Base-by-base conservation (phyloP, 2,113 vertebrate genomes). In the Hippocampus comes region DNA sequence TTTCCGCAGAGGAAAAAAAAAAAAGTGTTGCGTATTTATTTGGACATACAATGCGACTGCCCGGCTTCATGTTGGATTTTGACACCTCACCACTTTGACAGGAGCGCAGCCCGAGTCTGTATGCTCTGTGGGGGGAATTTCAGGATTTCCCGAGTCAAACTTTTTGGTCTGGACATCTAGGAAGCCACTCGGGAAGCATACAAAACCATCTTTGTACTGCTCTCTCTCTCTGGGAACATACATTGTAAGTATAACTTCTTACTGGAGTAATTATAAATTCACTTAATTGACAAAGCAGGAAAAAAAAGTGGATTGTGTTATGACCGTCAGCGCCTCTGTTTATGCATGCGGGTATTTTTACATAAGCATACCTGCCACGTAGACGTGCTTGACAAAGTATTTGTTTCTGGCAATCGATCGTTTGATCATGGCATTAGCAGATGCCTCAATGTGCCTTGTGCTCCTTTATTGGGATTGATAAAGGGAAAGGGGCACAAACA, bases 21-120 rank as follows among this genome's bases (percentile, higher is more conserved):
- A 68, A 38, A 48, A 68, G 9, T 64, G 42, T 17, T 53, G 34
- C 65, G 71, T 70, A 70, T 69, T 59, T 74, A 21, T 56, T 48
- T 77, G 88, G 91, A 88, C 84, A 75, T 85, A 93, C 77, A 87
- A 93, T 93, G 91, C 90, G 78, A 64, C 78, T 80, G 82, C 78
- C 82, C 84, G 82, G 42, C 51, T 75, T 67, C 75, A 51, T 73
- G 61, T 73, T 85, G 80, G 81, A 88, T 82, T 74, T 73, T 70
- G 78, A 85, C 68, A 88, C 74, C 78, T 55, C 76, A 68, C 84
- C 67, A 41, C 84, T 80, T 84, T 88, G 85, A 90, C 78, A 79
- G 71, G 15, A 71, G 68, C 71, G 71, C 80, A 77, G 76, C 41
- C 41, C 38, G 27, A 70, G 61, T 70, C 75, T 68, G 27, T 46